Evolutionary conservation across 2,797 vertebrate species (phyloP).

Genomic region (Furcifer pardalis): DNA sequence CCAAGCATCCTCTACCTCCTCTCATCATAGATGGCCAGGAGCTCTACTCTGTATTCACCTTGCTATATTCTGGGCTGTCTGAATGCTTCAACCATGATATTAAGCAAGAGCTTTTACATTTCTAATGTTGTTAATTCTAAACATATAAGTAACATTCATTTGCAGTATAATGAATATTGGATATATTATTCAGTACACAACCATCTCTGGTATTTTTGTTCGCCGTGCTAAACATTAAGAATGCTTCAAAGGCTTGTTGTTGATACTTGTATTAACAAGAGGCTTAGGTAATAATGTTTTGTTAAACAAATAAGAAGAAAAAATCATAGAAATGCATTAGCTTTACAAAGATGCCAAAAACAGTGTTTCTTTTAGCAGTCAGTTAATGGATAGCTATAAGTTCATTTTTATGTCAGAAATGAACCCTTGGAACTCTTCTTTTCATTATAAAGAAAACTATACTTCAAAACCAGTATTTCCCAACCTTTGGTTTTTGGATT

Average conservation of each 20-base stretch:
- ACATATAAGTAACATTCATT: conserved; percentile 10
- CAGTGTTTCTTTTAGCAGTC: background rate
- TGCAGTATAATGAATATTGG: conserved; percentile 10
- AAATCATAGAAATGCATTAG: conserved; percentile 15
- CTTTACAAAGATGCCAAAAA: conserved; percentile 5
- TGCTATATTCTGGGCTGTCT: no score
- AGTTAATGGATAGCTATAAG: background rate
- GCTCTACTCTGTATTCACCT: no score
- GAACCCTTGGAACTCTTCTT: background rate
- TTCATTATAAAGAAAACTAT: background rate
- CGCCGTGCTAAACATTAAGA: background rate
- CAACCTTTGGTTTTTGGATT: no score
- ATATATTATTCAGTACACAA: background rate
- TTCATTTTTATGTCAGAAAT: conserved; percentile 19
- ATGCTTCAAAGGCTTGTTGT: conserved; percentile 1
- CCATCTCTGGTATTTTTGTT: conserved; percentile 17
- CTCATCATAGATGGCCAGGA: no score
- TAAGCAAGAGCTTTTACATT: background rate
- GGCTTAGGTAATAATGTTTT: background rate
- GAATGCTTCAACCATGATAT: background rate
- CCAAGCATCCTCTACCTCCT: no score
- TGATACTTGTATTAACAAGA: conserved; percentile 1
- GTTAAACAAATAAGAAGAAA: conserved; percentile 12
- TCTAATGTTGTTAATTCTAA: background rate
- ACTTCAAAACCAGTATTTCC: background rate